phyloP scores from a whole-genome alignment of 2,888 invertebrate species.

The Horisme vitalbata region DNA sequence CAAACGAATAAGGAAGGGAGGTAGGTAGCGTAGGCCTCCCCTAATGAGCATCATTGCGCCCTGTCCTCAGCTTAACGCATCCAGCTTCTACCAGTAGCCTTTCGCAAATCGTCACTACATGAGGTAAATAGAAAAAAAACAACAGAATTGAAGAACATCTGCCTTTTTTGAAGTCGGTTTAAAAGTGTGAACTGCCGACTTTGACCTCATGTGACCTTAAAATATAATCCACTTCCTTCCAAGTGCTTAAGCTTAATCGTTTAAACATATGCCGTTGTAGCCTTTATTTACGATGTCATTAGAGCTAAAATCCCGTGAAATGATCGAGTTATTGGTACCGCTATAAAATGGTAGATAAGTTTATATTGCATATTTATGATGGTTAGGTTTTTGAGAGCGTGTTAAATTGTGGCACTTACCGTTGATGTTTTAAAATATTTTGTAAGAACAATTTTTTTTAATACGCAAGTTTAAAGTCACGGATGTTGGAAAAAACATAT shows the following conservation, averaged over 20 bases:
- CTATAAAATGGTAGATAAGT: constrained; percentile 30
- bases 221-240: constrained; percentile 30
- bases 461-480: too few relatives aligned
- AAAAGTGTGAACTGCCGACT: constrained; percentile 5
- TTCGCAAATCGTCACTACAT: too few relatives aligned
- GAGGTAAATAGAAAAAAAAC: too few relatives aligned
- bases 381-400: constrained; percentile 18
- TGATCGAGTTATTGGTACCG: constrained; percentile 5
- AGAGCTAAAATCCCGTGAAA: constrained; percentile 12
- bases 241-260: constrained; percentile 18
- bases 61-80: too few relatives aligned
- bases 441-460: not conserved
- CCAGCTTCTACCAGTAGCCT: too few relatives aligned
- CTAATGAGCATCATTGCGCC: too few relatives aligned
- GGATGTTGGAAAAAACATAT: too few relatives aligned
- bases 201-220: constrained; percentile 40
- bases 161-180: too few relatives aligned
- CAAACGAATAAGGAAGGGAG: too few relatives aligned
- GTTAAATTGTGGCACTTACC: constrained; percentile 11
- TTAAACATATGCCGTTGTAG: constrained; percentile 10
- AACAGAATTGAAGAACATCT: too few relatives aligned
- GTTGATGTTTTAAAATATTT: not conserved
- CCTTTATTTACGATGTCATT: not conserved
- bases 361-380: constrained; percentile 30
- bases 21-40: too few relatives aligned